These are phyloP conservation scores for Sarcophaga subvicina DNA, from an alignment of 2,888 invertebrate genomes.

Conservation along the genomic window DNA sequence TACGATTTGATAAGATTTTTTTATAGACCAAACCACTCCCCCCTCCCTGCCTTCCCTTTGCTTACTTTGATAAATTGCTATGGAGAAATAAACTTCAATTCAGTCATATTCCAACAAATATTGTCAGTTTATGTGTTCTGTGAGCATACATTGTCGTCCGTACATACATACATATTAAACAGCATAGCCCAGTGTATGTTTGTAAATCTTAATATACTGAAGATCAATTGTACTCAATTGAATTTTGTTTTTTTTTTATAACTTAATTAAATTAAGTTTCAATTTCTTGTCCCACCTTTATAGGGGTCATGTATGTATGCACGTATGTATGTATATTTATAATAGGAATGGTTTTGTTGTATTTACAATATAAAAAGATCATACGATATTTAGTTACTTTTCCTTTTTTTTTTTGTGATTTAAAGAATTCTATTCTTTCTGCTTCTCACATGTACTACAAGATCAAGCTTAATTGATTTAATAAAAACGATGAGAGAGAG, in stretches of 20 bases:
- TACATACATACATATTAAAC: neutral
- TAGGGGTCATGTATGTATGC: slow-evolving; percentile 42
- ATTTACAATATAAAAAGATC: neutral
- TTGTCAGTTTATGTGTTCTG: too few species aligned
- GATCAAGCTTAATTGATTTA: slow-evolving; percentile 62
- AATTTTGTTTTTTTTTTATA: slow-evolving; percentile 35
- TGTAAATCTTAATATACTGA: slow-evolving; percentile 9
- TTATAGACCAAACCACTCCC: neutral
- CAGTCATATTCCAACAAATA: too few species aligned
- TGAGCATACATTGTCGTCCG: neutral
- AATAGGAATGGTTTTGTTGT: neutral
- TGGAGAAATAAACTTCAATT: too few species aligned
- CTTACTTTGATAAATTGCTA: neutral
- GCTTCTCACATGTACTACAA: slow-evolving; percentile 12
- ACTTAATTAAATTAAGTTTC: slow-evolving; percentile 63
- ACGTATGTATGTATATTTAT: neutral
- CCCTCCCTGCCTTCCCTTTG: neutral
- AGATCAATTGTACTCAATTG: slow-evolving; percentile 62
- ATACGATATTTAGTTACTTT: neutral
- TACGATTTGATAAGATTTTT: slow-evolving; percentile 7
- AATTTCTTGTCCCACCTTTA: slow-evolving; percentile 62
- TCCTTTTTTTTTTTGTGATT: neutral
- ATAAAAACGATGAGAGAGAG: slow-evolving; percentile 47
- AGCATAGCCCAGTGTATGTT: neutral
- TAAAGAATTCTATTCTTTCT: slow-evolving; percentile 5